Percentiles rank a stretch among this genome's conserved stretches.
Evolutionary conservation across 1,140 invertebrate genomes (phyloP).

Genomic region (Phymorhynchus buccinoides): DNA sequence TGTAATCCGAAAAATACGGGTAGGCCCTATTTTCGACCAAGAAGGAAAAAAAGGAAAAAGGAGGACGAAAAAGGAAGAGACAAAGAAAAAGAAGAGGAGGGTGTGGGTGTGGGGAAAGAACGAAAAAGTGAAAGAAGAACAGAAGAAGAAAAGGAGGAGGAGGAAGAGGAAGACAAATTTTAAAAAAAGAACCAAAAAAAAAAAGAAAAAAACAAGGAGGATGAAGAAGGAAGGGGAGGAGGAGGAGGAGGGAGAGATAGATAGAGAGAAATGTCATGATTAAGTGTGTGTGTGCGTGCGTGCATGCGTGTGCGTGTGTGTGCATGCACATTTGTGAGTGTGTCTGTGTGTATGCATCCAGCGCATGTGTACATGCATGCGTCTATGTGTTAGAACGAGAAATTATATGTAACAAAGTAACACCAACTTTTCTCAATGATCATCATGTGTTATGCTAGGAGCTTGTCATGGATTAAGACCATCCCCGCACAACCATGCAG

Average conservation of each 20-base stretch:
- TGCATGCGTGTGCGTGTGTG: not conserved
- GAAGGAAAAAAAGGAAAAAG: not conserved
- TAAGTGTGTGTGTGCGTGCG: not conserved
- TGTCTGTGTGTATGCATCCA: not conserved
- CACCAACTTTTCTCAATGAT: too few species aligned
- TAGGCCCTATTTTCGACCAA: too few species aligned
- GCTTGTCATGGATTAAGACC: too few species aligned
- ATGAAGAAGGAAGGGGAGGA: not conserved
- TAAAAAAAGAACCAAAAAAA: too few species aligned
- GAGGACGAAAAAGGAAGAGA: not conserved
- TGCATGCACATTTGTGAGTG: not conserved
- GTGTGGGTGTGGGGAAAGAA: not conserved
- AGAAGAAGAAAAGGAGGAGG: not conserved
- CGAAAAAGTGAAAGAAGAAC: not conserved
- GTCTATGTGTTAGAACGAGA: not conserved
- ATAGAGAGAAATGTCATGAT: not conserved
- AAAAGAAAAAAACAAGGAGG: not conserved
- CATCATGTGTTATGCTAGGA: too few species aligned
- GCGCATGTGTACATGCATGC: not conserved
- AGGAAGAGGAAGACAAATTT: not conserved
- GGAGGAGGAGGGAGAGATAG: not conserved
- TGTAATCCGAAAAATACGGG: too few species aligned
- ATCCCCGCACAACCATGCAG: too few species aligned
- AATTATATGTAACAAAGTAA: too few species aligned
- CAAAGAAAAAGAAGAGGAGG: not conserved